Base-by-base conservation (phyloP, 2,113 vertebrate species). In the Gymnocephalus cernua region DNA sequence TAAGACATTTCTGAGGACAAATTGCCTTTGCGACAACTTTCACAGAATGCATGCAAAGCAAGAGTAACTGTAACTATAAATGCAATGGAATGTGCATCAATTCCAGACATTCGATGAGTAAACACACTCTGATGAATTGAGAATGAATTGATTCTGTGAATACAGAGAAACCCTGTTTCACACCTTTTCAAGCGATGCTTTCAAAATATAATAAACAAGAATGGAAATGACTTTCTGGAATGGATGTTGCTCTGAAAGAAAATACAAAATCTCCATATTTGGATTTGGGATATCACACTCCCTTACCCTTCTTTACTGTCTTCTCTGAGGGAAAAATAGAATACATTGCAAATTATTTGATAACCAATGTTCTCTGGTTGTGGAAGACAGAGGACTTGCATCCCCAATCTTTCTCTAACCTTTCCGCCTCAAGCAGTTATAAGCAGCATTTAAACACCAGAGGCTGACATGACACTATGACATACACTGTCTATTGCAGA, bases 31-130 rank as follows among this genome's bases (percentile, higher is more conserved):
- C 72, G 79, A 47, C 53, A 54, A 71, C 65, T 70, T 84, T 78
- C 18, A 62, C 18, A 1, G 16, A 86, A 85, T n/a, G 75, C n/a
- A 80, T 82, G 79, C 77, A 68, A 76, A 83, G 74, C 74, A 74
- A 78, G 63, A 77, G 56, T 11, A 69, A 54, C 62, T 64, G 53
- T 25, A 59, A 41, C 32, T 48, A 1, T 12, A 38, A 82, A 85
- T 19, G 67, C 73, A 73, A 82, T 74, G 44, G 79, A 84, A 89
- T 61, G 81, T 84, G 77, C 77, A 79, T 74, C 32, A 38, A 15
- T 82, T 68, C 72, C 51, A 74, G 64, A 64, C 50, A 59, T 11
- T 21, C 35, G 2, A 32, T 13, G 67, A 83, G 70, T 53, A 83
- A 71, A 71, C 14, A 13, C 18, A 32, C 29, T 45, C 29, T 63